Percentiles rank a stretch among this genome's conserved stretches.
These are phyloP conservation scores for Halictus quadricinctus DNA, from an alignment of 2,888 invertebrate species.

Conservation along the genomic window DNA sequence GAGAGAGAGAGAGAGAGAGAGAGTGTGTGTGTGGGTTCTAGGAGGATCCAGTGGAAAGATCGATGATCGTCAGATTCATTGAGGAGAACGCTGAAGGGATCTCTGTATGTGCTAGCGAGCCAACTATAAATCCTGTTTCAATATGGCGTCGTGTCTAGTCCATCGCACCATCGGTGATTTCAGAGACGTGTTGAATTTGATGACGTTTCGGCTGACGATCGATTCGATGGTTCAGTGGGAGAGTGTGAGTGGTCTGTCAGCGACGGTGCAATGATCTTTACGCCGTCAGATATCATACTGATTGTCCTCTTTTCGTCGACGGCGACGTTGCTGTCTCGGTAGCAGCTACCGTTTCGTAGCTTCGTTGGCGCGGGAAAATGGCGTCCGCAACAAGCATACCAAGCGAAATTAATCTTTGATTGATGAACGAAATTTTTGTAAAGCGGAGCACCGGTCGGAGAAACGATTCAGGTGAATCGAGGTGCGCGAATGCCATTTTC, in stretches of 20 bases:
- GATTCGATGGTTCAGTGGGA: conserved; percentile 10
- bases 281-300: conserved; percentile 15
- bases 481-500: background rate
- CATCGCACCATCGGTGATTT: conserved; percentile 33
- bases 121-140: conserved; percentile 12
- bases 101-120: conserved; percentile 10
- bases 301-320: conserved; percentile 5
- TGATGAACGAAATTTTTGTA: background rate
- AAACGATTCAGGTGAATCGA: background rate
- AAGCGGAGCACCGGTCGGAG: background rate
- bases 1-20: background rate
- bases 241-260: background rate
- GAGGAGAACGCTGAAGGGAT: background rate
- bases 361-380: background rate
- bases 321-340: conserved; percentile 14
- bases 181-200: background rate
- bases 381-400: background rate
- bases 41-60: background rate
- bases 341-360: conserved; percentile 15
- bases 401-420: background rate
- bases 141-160: conserved; percentile 50
- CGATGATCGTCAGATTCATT: background rate
- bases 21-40: background rate
- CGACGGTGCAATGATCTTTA: conserved; percentile 40
- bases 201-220: background rate